Evolutionary conservation across 2,888 invertebrate genomes (phyloP).

Genomic region (Ochropleura plecta): DNA sequence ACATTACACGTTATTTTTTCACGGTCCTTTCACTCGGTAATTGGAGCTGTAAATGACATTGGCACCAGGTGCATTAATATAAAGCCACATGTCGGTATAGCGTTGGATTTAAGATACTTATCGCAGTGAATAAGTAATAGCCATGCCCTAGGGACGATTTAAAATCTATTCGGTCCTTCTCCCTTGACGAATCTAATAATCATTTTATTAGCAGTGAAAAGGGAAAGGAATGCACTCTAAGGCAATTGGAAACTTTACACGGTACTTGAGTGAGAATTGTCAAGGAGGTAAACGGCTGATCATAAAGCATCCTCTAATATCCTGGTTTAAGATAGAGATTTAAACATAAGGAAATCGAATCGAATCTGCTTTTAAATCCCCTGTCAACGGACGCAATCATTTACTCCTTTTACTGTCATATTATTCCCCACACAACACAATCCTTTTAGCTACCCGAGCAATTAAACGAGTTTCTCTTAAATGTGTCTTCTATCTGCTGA

Average conservation of each 20-base stretch:
- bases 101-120: conserved; percentile 37
- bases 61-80: conserved; percentile 52
- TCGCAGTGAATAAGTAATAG: conserved; percentile 30
- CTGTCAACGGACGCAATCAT: no score
- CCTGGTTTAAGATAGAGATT: not conserved
- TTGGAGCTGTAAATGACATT: conserved; percentile 52
- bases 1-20: conserved; percentile 37
- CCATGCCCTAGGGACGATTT: conserved; percentile 1
- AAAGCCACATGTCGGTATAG: conserved; percentile 41
- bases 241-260: not conserved
- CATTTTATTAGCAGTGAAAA: not conserved
- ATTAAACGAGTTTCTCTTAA: not conserved
- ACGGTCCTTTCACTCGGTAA: conserved; percentile 52
- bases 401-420: no score
- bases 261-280: not conserved
- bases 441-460: not conserved
- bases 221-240: not conserved
- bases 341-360: not conserved
- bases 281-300: no score
- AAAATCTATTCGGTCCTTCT: not conserved
- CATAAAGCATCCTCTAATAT: no score
- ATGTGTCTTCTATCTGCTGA: not conserved
- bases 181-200: not conserved
- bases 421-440: no score
- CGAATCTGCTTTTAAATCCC: not conserved